These are phyloP conservation scores for Danio rerio DNA, from an alignment of 2,113 vertebrate species.

Conservation along the genomic window DNA sequence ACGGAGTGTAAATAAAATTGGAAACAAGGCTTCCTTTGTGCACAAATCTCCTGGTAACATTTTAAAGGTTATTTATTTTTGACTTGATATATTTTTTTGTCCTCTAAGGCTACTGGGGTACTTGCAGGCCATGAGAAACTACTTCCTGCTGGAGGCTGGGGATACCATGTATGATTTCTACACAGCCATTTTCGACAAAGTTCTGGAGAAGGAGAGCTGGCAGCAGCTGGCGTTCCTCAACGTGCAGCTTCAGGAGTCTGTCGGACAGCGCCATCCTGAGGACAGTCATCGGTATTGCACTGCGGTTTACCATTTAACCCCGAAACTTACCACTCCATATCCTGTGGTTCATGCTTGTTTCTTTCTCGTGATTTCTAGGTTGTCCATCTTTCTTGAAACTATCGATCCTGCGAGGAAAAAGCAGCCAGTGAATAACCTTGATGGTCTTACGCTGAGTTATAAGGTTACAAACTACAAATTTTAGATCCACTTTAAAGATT, in stretches of 20 bases:
- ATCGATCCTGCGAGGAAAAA: conserved; percentile 90
- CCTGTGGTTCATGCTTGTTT: neutral
- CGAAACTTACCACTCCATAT: neutral
- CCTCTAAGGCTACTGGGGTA: conserved; percentile 87
- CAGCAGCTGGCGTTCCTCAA: conserved; percentile 94
- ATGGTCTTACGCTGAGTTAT: conserved; percentile 92
- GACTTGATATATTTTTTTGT: neutral
- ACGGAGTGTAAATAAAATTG: too few species aligned
- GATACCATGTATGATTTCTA: conserved; percentile 99
- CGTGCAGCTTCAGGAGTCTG: conserved; percentile 93
- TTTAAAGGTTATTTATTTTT: too few species aligned
- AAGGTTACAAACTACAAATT: conserved; percentile 77
- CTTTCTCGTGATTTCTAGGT: conserved; percentile 68
- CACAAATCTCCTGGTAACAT: neutral
- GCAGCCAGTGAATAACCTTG: conserved; percentile 92
- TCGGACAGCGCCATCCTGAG: conserved; percentile 91
- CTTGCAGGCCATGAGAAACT: conserved; percentile 97
- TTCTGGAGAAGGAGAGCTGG: conserved; percentile 94
- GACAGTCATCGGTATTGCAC: conserved; percentile 87
- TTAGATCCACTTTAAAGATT: neutral
- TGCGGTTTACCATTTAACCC: conserved; percentile 16
- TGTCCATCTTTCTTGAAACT: conserved; percentile 90
- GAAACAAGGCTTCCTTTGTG: neutral
- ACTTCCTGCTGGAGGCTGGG: conserved; percentile 97
- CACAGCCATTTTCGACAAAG: conserved; percentile 97